A percentile compares a stretch with the other conserved stretches of the same genome.
These are phyloP conservation scores for Pollachius pollachius DNA, from an alignment of 2,113 vertebrate species.

Conservation along the genomic window DNA sequence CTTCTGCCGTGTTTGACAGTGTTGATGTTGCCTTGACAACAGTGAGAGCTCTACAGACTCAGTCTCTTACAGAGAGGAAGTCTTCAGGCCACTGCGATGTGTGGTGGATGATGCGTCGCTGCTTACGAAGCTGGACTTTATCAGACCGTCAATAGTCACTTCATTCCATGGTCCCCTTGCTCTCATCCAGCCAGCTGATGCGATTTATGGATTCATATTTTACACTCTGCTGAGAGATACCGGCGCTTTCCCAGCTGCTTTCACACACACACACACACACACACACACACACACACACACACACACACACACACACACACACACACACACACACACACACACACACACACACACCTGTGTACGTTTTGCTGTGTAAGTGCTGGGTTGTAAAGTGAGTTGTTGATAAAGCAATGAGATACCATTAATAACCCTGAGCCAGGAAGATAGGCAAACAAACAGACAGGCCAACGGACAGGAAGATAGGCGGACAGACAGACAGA, in stretches of 20 bases:
- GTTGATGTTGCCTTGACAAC: conserved; percentile 26
- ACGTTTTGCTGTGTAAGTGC: too few relatives aligned
- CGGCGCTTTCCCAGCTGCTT: conserved; percentile 6
- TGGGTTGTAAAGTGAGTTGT: too few relatives aligned
- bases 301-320: too few relatives aligned
- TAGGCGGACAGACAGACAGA: conserved; percentile 5
- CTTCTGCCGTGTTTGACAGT: conserved; percentile 10
- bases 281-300: too few relatives aligned
- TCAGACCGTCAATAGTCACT: neutral
- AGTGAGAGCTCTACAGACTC: neutral
- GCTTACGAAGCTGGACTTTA: neutral
- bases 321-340: too few relatives aligned
- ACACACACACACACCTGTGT: too few relatives aligned
- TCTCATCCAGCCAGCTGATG: neutral
- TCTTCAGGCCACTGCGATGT: conserved; percentile 19
- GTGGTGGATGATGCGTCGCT: too few relatives aligned
- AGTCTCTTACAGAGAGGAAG: conserved; percentile 22
- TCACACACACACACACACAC: conserved; percentile 21
- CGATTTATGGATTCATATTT: conserved; percentile 31
- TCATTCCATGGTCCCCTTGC: neutral
- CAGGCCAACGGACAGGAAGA: conserved; percentile 16
- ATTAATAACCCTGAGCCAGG: conserved; percentile 3
- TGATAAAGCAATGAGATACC: too few relatives aligned
- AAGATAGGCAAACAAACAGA: neutral
- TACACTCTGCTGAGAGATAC: conserved; percentile 29